A percentile compares a stretch with the other conserved stretches of the same genome.
phyloP scores from a whole-genome alignment of 2,113 vertebrate genomes.

The Sarotherodon lohbergeri region DNA sequence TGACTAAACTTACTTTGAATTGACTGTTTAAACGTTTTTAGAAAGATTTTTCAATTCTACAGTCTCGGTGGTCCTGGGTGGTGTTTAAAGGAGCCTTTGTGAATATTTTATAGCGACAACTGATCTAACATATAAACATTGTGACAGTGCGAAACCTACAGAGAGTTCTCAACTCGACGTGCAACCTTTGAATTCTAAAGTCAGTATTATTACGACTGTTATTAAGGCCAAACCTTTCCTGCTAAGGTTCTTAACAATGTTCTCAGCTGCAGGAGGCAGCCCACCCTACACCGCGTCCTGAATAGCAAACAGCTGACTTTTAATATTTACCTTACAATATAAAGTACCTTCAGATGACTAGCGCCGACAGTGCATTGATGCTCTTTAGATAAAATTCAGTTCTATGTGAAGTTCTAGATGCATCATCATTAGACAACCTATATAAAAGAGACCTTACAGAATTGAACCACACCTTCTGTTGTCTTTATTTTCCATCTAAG shows the following conservation, averaged over 20 bases:
- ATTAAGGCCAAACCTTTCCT: background rate
- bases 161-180: background rate
- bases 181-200: background rate
- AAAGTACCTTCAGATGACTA: background rate
- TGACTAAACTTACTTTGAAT: background rate
- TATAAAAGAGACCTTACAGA: fast-evolving
- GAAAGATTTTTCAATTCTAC: fast-evolving
- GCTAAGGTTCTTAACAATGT: background rate
- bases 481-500: background rate
- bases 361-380: background rate
- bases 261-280: background rate
- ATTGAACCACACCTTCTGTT: background rate
- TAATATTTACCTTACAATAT: background rate
- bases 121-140: background rate
- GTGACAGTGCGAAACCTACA: background rate
- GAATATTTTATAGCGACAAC: background rate
- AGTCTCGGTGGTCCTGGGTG: fast-evolving
- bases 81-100: background rate
- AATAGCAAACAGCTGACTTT: background rate
- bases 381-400: fast-evolving
- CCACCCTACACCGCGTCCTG: background rate
- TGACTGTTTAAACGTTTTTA: background rate
- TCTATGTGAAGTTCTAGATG: background rate
- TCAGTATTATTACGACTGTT: background rate
- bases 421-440: background rate